Conservation (phyloP, 2,888 invertebrate species). For the Spisula subtruncata region DNA sequence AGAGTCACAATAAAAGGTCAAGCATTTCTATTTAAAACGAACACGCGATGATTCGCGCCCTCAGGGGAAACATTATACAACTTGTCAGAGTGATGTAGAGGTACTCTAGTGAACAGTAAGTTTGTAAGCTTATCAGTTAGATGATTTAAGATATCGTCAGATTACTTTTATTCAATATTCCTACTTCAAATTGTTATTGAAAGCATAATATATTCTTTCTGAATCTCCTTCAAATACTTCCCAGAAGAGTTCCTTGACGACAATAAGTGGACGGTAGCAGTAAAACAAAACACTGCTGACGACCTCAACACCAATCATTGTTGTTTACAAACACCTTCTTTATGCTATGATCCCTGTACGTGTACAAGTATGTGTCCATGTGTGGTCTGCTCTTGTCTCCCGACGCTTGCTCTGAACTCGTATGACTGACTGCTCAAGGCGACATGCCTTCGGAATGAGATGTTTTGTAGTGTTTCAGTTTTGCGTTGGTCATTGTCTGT, state of each 20-base stretch:
- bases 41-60: slow-evolving; percentile 2
- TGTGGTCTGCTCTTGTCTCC: no score
- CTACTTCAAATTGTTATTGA: not conserved
- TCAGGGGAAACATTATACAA: not conserved
- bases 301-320: not conserved
- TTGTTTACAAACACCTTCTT: not conserved
- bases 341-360: no score
- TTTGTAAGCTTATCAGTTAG: slow-evolving; percentile 9
- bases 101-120: not conserved
- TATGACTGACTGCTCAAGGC: no score
- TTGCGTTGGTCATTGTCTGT: no score
- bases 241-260: not conserved
- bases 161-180: not conserved
- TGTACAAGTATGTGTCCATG: no score
- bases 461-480: no score
- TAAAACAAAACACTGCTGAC: not conserved
- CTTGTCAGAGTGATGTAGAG: not conserved
- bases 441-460: no score
- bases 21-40: slow-evolving; percentile 8
- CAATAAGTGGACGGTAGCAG: not conserved
- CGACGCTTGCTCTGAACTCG: no score
- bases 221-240: slow-evolving; percentile 1
- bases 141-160: not conserved
- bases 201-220: not conserved
- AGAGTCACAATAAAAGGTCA: slow-evolving; percentile 18